Evolutionary conservation across 2,888 invertebrate species (phyloP).

Genomic region (Liodrosophila aerea): DNA sequence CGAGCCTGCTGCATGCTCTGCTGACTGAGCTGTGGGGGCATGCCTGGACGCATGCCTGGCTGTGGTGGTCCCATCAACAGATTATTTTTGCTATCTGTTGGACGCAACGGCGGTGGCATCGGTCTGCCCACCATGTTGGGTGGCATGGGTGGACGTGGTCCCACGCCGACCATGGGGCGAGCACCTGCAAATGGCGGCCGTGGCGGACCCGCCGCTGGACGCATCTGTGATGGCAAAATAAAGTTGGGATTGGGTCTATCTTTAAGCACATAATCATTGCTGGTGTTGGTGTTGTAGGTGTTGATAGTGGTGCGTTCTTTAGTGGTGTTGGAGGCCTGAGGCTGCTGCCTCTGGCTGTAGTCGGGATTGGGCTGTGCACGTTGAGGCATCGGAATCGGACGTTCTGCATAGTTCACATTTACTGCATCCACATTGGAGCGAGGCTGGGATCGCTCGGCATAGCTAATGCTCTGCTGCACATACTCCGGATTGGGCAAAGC

Average conservation of each 20-base stretch:
- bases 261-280: slow-evolving; percentile 26
- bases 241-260: slow-evolving; percentile 47
- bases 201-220: slow-evolving; percentile 68
- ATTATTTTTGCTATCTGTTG: slow-evolving; percentile 83
- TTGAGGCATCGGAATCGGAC: slow-evolving; percentile 6
- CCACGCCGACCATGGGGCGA: slow-evolving; percentile 70
- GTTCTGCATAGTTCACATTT: neutral
- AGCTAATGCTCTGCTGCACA: neutral
- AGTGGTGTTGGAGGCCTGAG: slow-evolving; percentile 6
- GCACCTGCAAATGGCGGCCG: slow-evolving; percentile 77
- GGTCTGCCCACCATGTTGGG: slow-evolving; percentile 67
- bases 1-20: slow-evolving; percentile 76
- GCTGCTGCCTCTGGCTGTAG: slow-evolving; percentile 10
- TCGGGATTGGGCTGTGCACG: slow-evolving; percentile 14
- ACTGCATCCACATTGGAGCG: too few relatives aligned
- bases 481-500: too few relatives aligned
- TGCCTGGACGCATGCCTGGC: slow-evolving; percentile 59
- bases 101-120: slow-evolving; percentile 80
- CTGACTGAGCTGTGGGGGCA: slow-evolving; percentile 61
- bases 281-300: slow-evolving; percentile 30
- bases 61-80: slow-evolving; percentile 77
- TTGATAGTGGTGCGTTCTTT: slow-evolving; percentile 53
- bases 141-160: slow-evolving; percentile 76
- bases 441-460: too few relatives aligned
- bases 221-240: slow-evolving; percentile 77